These are phyloP conservation scores for Achlya flavicornis DNA, from an alignment of 2,888 invertebrate species.

Conservation along the genomic window DNA sequence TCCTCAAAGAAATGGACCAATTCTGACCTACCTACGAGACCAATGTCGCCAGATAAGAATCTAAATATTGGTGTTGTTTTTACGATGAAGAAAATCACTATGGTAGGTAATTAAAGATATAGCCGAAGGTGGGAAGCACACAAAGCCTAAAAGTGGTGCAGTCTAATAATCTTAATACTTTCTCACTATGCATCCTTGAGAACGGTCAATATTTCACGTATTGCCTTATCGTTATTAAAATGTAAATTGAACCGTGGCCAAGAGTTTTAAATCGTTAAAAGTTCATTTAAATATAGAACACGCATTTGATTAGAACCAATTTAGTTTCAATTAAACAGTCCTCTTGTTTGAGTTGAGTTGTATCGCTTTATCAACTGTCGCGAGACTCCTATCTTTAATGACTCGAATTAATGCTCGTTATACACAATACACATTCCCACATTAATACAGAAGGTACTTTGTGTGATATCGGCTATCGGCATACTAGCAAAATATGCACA, in stretches of 20 bases:
- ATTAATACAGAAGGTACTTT: slow-evolving; percentile 1
- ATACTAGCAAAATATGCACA: slow-evolving; percentile 20
- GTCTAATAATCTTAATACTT: background rate
- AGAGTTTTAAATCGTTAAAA: slow-evolving; percentile 66
- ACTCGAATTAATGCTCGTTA: slow-evolving; percentile 58
- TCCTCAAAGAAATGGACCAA: slow-evolving; percentile 76
- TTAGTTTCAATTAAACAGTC: slow-evolving; percentile 78
- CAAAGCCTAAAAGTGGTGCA: background rate
- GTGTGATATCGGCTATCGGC: background rate
- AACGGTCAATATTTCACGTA: background rate
- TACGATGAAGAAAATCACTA: too few species aligned
- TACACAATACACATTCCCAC: slow-evolving; percentile 14
- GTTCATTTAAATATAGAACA: slow-evolving; percentile 82
- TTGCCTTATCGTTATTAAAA: slow-evolving; percentile 29
- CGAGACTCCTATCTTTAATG: slow-evolving; percentile 59
- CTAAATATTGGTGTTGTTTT: too few species aligned
- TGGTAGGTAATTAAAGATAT: too few species aligned
- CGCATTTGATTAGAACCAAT: slow-evolving; percentile 80
- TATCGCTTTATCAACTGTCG: slow-evolving; percentile 74
- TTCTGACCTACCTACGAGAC: slow-evolving; percentile 26
- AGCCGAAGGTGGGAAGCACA: background rate
- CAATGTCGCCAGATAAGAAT: slow-evolving; percentile 23
- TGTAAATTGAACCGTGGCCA: background rate
- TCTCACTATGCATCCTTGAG: background rate
- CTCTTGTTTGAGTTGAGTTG: slow-evolving; percentile 66